phyloP scores from a whole-genome alignment of 2,888 invertebrate species.

The Chydorus sphaericus region DNA sequence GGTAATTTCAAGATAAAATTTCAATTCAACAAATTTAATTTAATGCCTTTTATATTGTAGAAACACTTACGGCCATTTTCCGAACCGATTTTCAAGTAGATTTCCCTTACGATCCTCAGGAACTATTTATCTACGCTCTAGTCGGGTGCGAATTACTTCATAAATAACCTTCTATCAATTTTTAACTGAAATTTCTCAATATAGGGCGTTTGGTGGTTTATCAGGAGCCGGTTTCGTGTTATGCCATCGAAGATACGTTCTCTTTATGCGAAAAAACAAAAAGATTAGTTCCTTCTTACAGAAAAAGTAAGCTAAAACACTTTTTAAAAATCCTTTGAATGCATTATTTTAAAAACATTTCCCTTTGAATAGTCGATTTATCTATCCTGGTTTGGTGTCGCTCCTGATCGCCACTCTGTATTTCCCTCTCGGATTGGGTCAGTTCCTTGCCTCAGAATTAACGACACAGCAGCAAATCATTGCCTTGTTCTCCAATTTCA shows the following conservation, averaged over 20 bases:
- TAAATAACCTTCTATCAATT: background rate
- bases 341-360: background rate
- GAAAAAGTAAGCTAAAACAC: conserved; percentile 61
- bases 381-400: conserved; percentile 86
- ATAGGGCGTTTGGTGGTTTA: conserved; percentile 69
- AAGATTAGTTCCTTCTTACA: conserved; percentile 79
- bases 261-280: conserved; percentile 85
- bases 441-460: conserved; percentile 70
- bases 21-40: background rate
- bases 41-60: conserved; percentile 26
- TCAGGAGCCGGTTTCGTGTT: conserved; percentile 83
- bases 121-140: conserved; percentile 81
- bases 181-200: background rate
- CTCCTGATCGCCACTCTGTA: conserved; percentile 68
- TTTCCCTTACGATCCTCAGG: conserved; percentile 94
- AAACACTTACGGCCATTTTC: conserved; percentile 89
- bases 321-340: background rate
- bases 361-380: conserved; percentile 57
- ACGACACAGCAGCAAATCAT: conserved; percentile 65
- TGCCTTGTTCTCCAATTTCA: conserved; percentile 86
- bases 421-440: conserved; percentile 83
- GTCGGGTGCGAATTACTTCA: conserved; percentile 58
- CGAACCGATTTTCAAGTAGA: conserved; percentile 82
- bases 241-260: conserved; percentile 79
- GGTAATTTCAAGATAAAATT: background rate